Percentiles rank a stretch among this genome's conserved stretches.
phyloP scores from a whole-genome alignment of 2,888 invertebrate genomes.

The Metacarcinus magister region DNA sequence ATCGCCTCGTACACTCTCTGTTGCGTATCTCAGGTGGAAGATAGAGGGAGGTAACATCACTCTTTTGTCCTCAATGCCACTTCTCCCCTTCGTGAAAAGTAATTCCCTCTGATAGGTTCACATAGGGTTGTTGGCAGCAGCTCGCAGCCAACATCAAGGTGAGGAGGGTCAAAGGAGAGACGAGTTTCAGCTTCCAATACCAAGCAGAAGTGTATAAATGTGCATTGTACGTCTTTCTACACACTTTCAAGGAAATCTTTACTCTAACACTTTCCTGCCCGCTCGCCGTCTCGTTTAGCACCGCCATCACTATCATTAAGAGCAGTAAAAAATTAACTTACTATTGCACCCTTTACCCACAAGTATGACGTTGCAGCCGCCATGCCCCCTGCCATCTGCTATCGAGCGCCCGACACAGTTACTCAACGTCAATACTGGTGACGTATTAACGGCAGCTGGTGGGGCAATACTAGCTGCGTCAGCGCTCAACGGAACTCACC shows the following conservation, averaged over 20 bases:
- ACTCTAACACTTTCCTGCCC: not conserved
- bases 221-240: not conserved
- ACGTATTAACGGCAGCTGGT: conserved; percentile 36
- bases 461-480: conserved; percentile 41
- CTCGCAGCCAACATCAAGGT: conserved; percentile 13
- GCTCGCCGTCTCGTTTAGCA: not conserved
- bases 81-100: not conserved
- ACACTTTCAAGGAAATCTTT: not conserved
- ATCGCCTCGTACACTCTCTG: not conserved
- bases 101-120: not conserved
- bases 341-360: not conserved
- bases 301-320: not conserved
- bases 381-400: conserved; percentile 37
- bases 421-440: conserved; percentile 49
- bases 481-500: not conserved
- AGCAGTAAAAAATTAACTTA: not conserved
- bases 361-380: conserved; percentile 37
- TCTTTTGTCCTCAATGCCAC: not conserved
- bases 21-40: not conserved
- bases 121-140: not conserved
- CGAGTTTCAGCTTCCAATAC: not conserved
- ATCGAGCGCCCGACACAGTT: conserved; percentile 30
- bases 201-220: conserved; percentile 1
- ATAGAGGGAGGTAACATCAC: not conserved
- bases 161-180: conserved; percentile 43